Evolutionary conservation across 1,140 invertebrate genomes (phyloP).

Genomic region (Pseudomyrmex pallidus): DNA sequence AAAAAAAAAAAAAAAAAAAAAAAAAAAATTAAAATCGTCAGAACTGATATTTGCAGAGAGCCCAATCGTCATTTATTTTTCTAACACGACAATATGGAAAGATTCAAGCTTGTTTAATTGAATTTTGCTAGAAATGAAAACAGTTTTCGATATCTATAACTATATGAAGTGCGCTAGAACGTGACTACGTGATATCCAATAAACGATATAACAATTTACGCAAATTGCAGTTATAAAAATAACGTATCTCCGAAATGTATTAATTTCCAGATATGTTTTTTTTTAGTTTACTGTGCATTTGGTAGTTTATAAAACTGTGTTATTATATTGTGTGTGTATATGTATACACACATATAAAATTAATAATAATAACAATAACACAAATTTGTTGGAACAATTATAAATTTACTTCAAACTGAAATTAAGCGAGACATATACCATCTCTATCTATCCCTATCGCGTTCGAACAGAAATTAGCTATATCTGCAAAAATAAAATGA

Average conservation of each 20-base stretch:
- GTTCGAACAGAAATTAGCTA: conserved; percentile 8
- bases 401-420: conserved; percentile 12
- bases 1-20: conserved; percentile 46
- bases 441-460: background rate
- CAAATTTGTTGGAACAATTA: background rate
- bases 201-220: background rate
- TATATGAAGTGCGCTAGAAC: conserved; percentile 19
- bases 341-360: background rate
- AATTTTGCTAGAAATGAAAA: conserved; percentile 48
- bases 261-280: background rate
- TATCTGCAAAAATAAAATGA: conserved; percentile 41
- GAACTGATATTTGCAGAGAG: conserved; percentile 49
- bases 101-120: conserved; percentile 37
- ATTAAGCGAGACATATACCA: background rate
- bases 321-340: too few species aligned
- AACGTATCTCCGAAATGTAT: background rate
- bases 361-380: background rate
- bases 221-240: conserved; percentile 28
- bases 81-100: conserved; percentile 18
- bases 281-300: background rate
- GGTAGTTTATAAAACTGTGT: background rate
- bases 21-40: conserved; percentile 37
- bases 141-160: conserved; percentile 38
- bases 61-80: conserved; percentile 36
- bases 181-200: conserved; percentile 7